Percentiles rank a stretch among this genome's conserved stretches.
Conservation (phyloP, 2,888 invertebrate species). For the Xestia rhomboidea region DNA sequence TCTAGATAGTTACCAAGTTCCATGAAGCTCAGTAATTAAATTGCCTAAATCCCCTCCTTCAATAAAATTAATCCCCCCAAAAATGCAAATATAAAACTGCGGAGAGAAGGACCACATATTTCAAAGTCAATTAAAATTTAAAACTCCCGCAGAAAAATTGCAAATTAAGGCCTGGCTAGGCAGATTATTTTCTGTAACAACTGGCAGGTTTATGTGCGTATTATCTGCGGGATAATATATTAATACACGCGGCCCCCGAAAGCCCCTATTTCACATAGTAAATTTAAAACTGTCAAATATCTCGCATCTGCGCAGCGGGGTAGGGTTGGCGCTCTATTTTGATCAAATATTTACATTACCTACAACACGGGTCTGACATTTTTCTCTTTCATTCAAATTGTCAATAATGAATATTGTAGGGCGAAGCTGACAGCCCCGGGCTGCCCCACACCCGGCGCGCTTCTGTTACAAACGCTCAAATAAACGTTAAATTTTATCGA, state of each 20-base stretch:
- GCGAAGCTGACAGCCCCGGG: constrained; percentile 65
- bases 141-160: constrained; percentile 57
- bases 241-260: constrained; percentile 49
- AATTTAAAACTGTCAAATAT: constrained; percentile 70
- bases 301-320: constrained; percentile 71
- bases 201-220: constrained; percentile 58
- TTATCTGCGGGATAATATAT: constrained; percentile 65
- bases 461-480: constrained; percentile 61
- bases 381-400: constrained; percentile 82
- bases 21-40: constrained; percentile 4
- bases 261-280: constrained; percentile 61
- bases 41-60: neutral
- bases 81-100: constrained; percentile 47
- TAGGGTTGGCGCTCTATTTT: constrained; percentile 71
- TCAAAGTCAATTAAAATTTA: constrained; percentile 64
- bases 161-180: constrained; percentile 50
- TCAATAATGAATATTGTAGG: constrained; percentile 83
- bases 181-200: constrained; percentile 60
- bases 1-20: neutral
- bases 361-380: constrained; percentile 85
- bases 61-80: constrained; percentile 24
- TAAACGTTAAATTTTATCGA: constrained; percentile 72
- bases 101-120: constrained; percentile 33
- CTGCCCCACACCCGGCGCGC: constrained; percentile 53
- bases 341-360: constrained; percentile 85